These are phyloP conservation scores for Eupithecia centaureata DNA, from an alignment of 2,888 invertebrate genomes.

Conservation along the genomic window DNA sequence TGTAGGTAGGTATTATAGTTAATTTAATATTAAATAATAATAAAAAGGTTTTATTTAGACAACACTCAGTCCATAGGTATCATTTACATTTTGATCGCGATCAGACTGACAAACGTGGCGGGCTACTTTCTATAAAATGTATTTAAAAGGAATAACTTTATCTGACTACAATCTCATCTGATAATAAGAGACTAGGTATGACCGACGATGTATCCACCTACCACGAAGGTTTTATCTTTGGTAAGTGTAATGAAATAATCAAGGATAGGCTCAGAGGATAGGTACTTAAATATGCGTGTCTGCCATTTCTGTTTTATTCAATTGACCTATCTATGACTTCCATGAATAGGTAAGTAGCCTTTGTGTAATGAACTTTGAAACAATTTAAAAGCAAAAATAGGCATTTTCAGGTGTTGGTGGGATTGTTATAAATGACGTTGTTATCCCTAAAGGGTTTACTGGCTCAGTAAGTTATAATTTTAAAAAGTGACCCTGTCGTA, in stretches of 20 bases:
- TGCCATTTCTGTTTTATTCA: conserved; percentile 1
- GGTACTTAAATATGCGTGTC: not conserved
- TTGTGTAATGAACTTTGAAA: not conserved
- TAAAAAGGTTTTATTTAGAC: no score
- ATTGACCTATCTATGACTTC: not conserved
- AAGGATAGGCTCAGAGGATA: not conserved
- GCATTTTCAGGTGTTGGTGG: not conserved
- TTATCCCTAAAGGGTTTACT: not conserved
- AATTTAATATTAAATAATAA: no score
- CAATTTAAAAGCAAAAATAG: not conserved
- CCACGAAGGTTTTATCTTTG: not conserved
- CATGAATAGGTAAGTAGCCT: not conserved
- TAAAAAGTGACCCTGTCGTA: not conserved
- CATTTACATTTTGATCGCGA: no score
- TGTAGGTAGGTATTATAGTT: no score
- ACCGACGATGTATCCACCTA: not conserved
- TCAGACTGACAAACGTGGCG: no score
- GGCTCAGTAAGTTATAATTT: not conserved
- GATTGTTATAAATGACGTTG: not conserved
- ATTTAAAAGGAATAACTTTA: no score
- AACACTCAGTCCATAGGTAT: no score
- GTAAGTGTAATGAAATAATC: not conserved
- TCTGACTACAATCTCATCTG: not conserved
- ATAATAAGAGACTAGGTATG: not conserved
- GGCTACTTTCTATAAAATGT: no score